A percentile compares a stretch with the other conserved stretches of the same genome.
phyloP scores from a whole-genome alignment of 2,888 invertebrate species.

The Merodon equestris region DNA sequence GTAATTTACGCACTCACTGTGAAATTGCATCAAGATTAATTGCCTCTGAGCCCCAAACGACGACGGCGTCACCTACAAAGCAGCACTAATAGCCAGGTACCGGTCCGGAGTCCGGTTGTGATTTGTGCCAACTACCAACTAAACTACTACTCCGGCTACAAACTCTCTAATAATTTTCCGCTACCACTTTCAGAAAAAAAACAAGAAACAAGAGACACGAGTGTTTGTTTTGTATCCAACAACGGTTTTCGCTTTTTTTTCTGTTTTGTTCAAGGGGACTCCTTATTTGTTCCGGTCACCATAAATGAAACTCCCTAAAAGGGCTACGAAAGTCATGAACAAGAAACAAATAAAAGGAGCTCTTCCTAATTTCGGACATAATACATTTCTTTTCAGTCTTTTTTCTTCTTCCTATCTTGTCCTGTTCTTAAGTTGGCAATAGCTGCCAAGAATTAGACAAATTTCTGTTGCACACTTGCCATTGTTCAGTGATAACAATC shows the following conservation, averaged over 20 bases:
- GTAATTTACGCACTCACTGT: conserved; percentile 68
- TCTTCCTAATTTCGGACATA: conserved; percentile 58
- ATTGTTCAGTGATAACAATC: conserved; percentile 59
- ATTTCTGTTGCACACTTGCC: conserved; percentile 63
- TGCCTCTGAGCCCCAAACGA: conserved; percentile 33
- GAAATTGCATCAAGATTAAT: conserved; percentile 67
- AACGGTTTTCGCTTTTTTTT: conserved; percentile 32
- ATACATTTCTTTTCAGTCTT: conserved; percentile 18
- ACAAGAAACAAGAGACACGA: conserved; percentile 24
- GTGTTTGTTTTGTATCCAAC: conserved; percentile 42
- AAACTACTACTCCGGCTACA: conserved; percentile 39
- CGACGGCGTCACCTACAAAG: conserved; percentile 46
- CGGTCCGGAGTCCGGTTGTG: conserved; percentile 30
- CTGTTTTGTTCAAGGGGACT: conserved; percentile 20
- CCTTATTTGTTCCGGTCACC: conserved; percentile 61
- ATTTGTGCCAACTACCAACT: conserved; percentile 59
- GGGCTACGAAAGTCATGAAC: not conserved
- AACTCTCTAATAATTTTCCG: conserved; percentile 57
- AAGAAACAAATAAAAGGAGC: conserved; percentile 27
- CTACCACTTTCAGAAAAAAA: conserved; percentile 38
- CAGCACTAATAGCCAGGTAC: conserved; percentile 58
- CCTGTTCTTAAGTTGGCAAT: conserved; percentile 40
- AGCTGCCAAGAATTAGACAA: conserved; percentile 65
- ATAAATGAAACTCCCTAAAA: conserved; percentile 23
- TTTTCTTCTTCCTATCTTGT: conserved; percentile 1